These are phyloP conservation scores for Chironomus striatipennis DNA, from an alignment of 1,140 invertebrate species.

Conservation along the genomic window DNA sequence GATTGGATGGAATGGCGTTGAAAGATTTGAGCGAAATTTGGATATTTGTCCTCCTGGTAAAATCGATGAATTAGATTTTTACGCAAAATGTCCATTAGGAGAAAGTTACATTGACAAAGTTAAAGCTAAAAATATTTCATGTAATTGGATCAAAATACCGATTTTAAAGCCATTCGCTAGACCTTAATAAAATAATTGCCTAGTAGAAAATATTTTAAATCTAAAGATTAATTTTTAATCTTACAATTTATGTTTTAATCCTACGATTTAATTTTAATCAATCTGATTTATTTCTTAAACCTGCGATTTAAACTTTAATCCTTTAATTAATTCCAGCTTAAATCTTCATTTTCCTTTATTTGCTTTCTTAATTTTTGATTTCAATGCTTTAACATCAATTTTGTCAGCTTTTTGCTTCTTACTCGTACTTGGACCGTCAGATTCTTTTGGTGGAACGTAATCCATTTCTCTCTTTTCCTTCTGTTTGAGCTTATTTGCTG, in stretches of 20 bases:
- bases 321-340: neutral
- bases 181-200: neutral
- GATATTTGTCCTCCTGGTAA: constrained; percentile 42
- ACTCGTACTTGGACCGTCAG: constrained; percentile 29
- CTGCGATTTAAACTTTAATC: neutral
- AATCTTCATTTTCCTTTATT: constrained; percentile 25
- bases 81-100: constrained; percentile 46
- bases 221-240: no score
- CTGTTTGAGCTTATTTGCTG: constrained; percentile 57
- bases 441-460: constrained; percentile 75
- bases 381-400: constrained; percentile 57
- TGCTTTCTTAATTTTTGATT: constrained; percentile 60
- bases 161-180: neutral
- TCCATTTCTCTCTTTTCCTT: constrained; percentile 68
- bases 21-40: constrained; percentile 49
- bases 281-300: no score
- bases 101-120: constrained; percentile 48
- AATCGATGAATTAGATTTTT: constrained; percentile 43
- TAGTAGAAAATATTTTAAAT: no score
- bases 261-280: no score
- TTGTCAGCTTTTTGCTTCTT: constrained; percentile 32
- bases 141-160: constrained; percentile 46
- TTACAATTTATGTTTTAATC: no score
- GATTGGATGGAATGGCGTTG: constrained; percentile 97
- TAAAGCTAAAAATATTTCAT: constrained; percentile 45